These are phyloP conservation scores for Delphinus delphis DNA, from an alignment of 2,113 vertebrate genomes.

Conservation along the genomic window DNA sequence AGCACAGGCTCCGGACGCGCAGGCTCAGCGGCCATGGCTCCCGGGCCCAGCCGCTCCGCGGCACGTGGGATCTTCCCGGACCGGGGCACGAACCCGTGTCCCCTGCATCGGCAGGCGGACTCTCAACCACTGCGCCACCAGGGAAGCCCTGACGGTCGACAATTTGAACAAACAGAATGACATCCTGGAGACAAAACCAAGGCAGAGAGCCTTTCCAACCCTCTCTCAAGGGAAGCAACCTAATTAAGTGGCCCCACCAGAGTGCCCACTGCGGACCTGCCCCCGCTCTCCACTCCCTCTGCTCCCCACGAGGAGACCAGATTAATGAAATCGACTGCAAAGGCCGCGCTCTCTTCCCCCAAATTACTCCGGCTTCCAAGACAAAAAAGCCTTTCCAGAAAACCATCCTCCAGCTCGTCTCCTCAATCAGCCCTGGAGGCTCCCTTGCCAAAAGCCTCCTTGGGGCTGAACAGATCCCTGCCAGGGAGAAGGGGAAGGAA, in stretches of 20 bases:
- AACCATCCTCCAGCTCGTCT: not conserved
- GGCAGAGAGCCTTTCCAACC: not conserved
- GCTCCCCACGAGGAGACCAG: not conserved
- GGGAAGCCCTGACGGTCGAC: not conserved
- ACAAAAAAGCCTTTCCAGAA: slow-evolving; percentile 45
- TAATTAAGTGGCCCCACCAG: not conserved
- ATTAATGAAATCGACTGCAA: not conserved
- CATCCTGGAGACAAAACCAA: slow-evolving; percentile 63
- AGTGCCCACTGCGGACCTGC: not conserved
- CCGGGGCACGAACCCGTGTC: too few relatives aligned
- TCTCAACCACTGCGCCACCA: too few relatives aligned
- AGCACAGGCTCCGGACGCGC: too few relatives aligned
- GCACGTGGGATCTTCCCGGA: too few relatives aligned
- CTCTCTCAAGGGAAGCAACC: slow-evolving; percentile 41
- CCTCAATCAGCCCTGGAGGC: not conserved
- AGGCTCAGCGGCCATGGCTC: too few relatives aligned
- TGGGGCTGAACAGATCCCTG: not conserved
- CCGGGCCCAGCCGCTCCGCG: too few relatives aligned
- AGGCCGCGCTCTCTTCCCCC: not conserved
- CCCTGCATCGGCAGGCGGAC: too few relatives aligned
- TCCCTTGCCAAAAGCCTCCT: not conserved
- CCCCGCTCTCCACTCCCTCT: not conserved
- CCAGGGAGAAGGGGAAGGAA: not conserved
- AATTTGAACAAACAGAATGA: slow-evolving; percentile 57
- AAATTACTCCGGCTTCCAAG: slow-evolving; percentile 25